Base-by-base conservation (phyloP, 2,797 vertebrate genomes). In the Epinephelus coioides region DNA sequence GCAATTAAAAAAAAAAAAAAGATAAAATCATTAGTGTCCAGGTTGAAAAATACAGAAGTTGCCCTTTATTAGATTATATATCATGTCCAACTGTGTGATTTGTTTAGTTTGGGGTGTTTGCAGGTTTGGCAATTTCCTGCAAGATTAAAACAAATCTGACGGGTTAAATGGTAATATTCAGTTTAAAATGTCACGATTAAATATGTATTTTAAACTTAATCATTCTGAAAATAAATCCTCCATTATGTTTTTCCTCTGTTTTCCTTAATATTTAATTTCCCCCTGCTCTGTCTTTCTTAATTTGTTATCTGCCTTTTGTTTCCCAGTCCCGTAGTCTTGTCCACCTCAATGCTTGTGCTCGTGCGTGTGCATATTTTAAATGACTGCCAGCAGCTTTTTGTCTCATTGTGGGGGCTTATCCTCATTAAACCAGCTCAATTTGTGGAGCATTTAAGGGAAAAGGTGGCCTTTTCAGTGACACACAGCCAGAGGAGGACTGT, bases 381-480 rank as follows among this genome's bases (percentile, higher is more conserved):
- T 40, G 21, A 38, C 3, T 40, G 5, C 14, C 40, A 15, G 47
- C 34, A 12, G 13, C 5, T 40, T 65, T n/a, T 23, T 51, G 10
- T 46, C 11, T 54, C 7, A 34, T 21, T 34, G 13, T 62, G 51
- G 21, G 34, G 17, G 11, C 56, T 70, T 71, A 75, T 81, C 62
- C 71, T 78, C 21, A 71, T 78, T 72, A 71, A 69, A 72, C 8
- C 1, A 3, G 9, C 40, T 67, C 12, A 54, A 40, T 81, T 63
- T 47, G 21, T 75, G 56, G 19, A 5, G 43, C 55, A 21, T 77
- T 61, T n/a, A 61, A 49, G 23, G 4, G 6, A 30, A 23, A 49
- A 62, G 23, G 50, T 21, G 38, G 21, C 19, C n/a, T 59, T 64
- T 71, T 50, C 25, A 57, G 2, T 50, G 30, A 56, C 14, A 49